Conservation (phyloP, 2,888 invertebrate species). For the Spilosoma lubricipeda region DNA sequence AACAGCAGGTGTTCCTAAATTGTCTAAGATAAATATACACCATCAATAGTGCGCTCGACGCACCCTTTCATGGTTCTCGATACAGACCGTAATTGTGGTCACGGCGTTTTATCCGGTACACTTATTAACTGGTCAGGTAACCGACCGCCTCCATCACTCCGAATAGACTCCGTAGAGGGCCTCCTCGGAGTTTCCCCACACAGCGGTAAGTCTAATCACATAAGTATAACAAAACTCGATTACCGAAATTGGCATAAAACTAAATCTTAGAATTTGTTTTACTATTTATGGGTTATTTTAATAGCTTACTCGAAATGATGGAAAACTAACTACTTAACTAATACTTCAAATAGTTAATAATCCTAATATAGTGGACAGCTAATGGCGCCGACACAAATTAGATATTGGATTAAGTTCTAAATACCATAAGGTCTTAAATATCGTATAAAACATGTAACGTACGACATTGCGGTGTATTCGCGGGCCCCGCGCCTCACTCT, state of each 20-base stretch:
- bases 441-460: conserved; percentile 62
- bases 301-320: conserved; percentile 34
- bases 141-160: conserved; percentile 13
- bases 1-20: conserved; percentile 84
- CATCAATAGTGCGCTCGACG: conserved; percentile 73
- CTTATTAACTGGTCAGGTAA: conserved; percentile 51
- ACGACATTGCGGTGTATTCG: conserved; percentile 58
- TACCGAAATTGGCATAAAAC: conserved; percentile 44
- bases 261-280: too few relatives aligned
- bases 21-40: conserved; percentile 80
- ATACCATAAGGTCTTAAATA: conserved; percentile 46
- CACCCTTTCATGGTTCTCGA: conserved; percentile 70
- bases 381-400: conserved; percentile 58
- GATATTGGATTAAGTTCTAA: conserved; percentile 68
- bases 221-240: conserved; percentile 30
- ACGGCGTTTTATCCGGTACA: conserved; percentile 58
- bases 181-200: conserved; percentile 19
- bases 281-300: conserved; percentile 47
- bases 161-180: conserved; percentile 22
- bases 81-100: conserved; percentile 73
- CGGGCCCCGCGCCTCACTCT: conserved; percentile 33
- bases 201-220: conserved; percentile 34
- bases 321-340: conserved; percentile 43
- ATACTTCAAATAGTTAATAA: conserved; percentile 61
- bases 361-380: conserved; percentile 68